Base-by-base conservation (phyloP, 2,888 invertebrate species). In the Drosophila robusta region DNA sequence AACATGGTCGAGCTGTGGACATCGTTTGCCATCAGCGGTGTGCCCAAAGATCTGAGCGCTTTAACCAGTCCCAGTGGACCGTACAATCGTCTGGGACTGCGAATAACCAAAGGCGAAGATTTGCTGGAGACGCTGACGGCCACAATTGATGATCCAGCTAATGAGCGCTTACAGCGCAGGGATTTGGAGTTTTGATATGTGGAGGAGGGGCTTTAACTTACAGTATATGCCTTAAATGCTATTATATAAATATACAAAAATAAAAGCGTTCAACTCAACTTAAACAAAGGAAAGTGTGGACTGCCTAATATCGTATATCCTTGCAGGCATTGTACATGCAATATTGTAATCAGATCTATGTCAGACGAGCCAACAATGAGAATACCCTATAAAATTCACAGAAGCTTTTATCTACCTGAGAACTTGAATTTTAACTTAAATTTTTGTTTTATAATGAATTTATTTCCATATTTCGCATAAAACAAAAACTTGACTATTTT, bases 1-100 rank as follows among this genome's bases (percentile, higher is more conserved):
- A 91, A 90, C 65, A 92, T 94, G 92, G 90, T 94, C 4, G 87
- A 91, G 2, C 38, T 92, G 44, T 93, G 93, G 93, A 92, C 92
- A 4, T 92, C 91, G 14, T 93, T 92, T 78, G 92, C 91, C 24
- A 90, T 80, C n/a, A 70, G 69, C 6, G 92, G 92, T 11, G 70
- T 63, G 12, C 92, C 93, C 8, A 70, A 51, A 32, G 57, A 18
- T 14, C 26, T 87, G 4, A 55, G 18, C 12, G 49, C 87, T 3
- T 36, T 82, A 62, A 64, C 47, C 61, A 91, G 69, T 46, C 80
- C 86, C 67, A 89, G 76, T 65, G 92, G 93, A 6, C 93, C 93
- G 6, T 93, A 91, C 70, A 89, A 92, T 70, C 91, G 89, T 52
- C 89, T 93, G 3, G 81, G 89, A 60, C 51, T 77, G 8, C 34